A percentile compares a stretch with the other conserved stretches of the same genome.
Conservation (phyloP, 2,888 invertebrate genomes). For the Agrotis clavis region DNA sequence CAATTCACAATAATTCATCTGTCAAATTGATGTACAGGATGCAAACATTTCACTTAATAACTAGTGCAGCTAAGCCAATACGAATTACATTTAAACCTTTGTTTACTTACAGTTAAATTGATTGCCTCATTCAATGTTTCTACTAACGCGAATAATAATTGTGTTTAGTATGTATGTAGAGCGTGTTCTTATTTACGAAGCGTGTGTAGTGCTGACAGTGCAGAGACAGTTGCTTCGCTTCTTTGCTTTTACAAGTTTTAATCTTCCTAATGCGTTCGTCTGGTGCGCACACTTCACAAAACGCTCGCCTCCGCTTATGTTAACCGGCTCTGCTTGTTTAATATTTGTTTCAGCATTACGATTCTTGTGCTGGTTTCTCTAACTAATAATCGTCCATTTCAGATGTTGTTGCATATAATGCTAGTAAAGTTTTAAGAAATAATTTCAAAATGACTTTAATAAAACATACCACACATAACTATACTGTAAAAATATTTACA, state of each 20-base stretch:
- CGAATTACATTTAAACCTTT: conserved; percentile 16
- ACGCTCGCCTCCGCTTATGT: conserved; percentile 77
- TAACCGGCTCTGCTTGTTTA: conserved; percentile 75
- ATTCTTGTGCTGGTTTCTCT: conserved; percentile 18
- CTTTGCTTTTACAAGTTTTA: conserved; percentile 88
- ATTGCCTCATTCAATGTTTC: conserved; percentile 24
- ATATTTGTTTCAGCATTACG: conserved; percentile 67
- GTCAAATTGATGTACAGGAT: conserved; percentile 3
- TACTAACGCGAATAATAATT: conserved; percentile 24
- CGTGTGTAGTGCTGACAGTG: conserved; percentile 64
- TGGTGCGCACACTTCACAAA: conserved; percentile 81
- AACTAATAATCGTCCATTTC: conserved; percentile 20
- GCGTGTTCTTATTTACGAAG: conserved; percentile 63
- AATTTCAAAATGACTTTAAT: background rate
- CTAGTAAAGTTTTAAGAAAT: background rate
- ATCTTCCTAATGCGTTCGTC: conserved; percentile 89
- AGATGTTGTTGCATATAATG: background rate
- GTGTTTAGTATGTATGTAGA: conserved; percentile 22
- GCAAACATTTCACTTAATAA: conserved; percentile 11
- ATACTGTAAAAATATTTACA: background rate
- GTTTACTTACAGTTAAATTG: conserved; percentile 27
- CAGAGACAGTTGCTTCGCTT: conserved; percentile 76
- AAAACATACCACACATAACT: background rate
- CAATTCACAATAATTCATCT: background rate
- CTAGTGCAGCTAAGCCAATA: conserved; percentile 1